Evolutionary conservation across 2,113 vertebrate genomes (phyloP).

Genomic region (Myiopsitta monachus): DNA sequence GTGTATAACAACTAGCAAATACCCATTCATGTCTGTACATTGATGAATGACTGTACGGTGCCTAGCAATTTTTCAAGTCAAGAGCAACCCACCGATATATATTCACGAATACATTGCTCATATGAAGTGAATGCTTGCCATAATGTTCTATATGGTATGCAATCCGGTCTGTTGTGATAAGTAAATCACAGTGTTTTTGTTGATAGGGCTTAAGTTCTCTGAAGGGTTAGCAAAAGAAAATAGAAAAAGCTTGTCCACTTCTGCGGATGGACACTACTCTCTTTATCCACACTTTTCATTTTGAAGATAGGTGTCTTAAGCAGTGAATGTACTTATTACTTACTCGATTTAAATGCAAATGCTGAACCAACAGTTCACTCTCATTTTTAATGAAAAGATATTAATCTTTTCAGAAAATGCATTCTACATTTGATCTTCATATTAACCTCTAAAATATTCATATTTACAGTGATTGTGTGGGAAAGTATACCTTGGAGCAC

Average conservation of each 20-base stretch:
- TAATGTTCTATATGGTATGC: background rate
- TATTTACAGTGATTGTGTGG: slow-evolving; percentile 54
- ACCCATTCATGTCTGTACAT: background rate
- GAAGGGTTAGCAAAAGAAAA: background rate
- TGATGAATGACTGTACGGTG: background rate
- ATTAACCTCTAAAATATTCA: slow-evolving; percentile 68
- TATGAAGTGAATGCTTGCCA: background rate
- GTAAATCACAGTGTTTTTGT: background rate
- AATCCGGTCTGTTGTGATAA: background rate
- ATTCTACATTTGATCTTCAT: slow-evolving; percentile 59
- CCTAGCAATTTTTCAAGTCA: background rate
- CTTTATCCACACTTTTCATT: background rate
- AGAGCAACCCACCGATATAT: background rate
- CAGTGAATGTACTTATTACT: slow-evolving; percentile 64
- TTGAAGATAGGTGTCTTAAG: slow-evolving; percentile 54
- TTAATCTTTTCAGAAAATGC: slow-evolving; percentile 68
- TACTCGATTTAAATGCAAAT: slow-evolving; percentile 76
- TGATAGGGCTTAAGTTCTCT: background rate
- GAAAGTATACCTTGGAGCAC: slow-evolving; percentile 5
- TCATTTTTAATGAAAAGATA: slow-evolving; percentile 75
- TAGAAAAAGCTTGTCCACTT: background rate
- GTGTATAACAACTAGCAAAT: rapidly evolving
- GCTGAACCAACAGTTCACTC: slow-evolving; percentile 60
- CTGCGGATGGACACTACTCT: background rate
- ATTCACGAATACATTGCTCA: background rate